Base-by-base conservation (phyloP, 2,797 vertebrate species). In the Crax fasciolata region DNA sequence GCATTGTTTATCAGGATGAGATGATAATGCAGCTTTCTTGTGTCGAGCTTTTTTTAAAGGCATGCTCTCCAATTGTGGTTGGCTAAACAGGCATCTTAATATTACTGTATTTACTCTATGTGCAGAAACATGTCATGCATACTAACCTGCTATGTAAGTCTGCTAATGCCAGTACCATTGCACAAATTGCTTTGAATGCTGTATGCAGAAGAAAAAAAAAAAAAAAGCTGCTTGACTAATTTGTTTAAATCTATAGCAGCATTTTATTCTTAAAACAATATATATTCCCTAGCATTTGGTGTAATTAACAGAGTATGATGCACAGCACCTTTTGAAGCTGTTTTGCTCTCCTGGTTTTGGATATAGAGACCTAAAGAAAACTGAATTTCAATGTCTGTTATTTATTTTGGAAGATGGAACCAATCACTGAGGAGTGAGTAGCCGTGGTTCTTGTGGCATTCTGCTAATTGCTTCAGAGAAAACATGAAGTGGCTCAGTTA, bases 81-180 rank as follows among this genome's bases (percentile, higher is more conserved):
- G 94, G 92, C 71, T 76, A 90, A 95, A 89, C 28, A 84, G 51
- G 77, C 6, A 1, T 80, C 71, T 15, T 55, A 77, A 88, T 89
- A 78, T 87, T 95, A 84, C 49, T 77, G 1, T 91, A 61, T 79
- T 93, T 93, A 86, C 57, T 91, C 35, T 85, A 61, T 95, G 88
- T 88, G 88, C 90, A 80, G 75, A 97, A 93, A 87, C 90, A 81
- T 94, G 67, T 80, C 87, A 62, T 51, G 89, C 84, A 30, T 96
- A 97, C 96, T 97, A 89, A 97, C 97, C 93, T 89, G 90, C 97
- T 78, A 13, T 63, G 77, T 90, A 63, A 95, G 88, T 59, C 92
- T 32, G 28, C 48, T 65, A 74, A 81, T 90, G 88, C 90, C 59
- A 32, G 80, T 38, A 82, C 88, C 83, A 21, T 94, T 91, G 74